A percentile compares a stretch with the other conserved stretches of the same genome.
phyloP scores from a whole-genome alignment of 2,797 vertebrate species.

The Tachyglossus aculeatus region DNA sequence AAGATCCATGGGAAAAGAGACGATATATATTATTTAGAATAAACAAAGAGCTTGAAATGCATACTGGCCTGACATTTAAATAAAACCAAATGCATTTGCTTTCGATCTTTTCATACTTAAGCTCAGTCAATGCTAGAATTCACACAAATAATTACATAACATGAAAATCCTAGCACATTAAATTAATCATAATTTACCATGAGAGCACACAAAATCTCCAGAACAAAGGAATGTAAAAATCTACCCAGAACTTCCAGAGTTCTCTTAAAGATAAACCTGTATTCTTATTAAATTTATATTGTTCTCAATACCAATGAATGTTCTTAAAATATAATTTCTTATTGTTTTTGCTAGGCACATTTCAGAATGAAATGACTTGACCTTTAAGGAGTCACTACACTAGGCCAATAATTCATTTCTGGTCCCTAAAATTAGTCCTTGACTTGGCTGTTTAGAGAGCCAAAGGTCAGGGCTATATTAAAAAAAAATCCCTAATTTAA shows the following conservation, averaged over 20 bases:
- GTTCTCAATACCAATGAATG: background rate
- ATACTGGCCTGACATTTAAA: background rate
- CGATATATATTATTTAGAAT: background rate
- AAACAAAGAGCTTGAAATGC: background rate
- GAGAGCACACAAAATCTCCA: slow-evolving; percentile 1
- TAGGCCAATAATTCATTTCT: background rate
- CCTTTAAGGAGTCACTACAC: background rate
- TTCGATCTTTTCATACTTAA: background rate
- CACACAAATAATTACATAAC: slow-evolving; percentile 22
- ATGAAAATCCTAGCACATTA: slow-evolving; percentile 10
- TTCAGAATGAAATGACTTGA: too few relatives aligned
- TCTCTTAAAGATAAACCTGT: slow-evolving; percentile 6
- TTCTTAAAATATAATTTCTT: background rate
- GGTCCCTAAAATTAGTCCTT: background rate
- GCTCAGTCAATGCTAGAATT: background rate
- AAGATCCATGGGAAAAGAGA: background rate
- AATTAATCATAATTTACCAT: slow-evolving; percentile 5
- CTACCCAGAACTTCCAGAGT: background rate
- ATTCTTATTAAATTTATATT: slow-evolving; percentile 1
- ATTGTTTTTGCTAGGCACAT: background rate
- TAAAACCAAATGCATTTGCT: background rate
- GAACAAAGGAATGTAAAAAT: background rate
- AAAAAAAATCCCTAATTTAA: background rate
- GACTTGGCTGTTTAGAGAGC: background rate
- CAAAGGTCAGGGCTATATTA: background rate